Percentiles rank a stretch among this genome's conserved stretches.
These are phyloP conservation scores for Parapristionchus giblindavisi DNA, from an alignment of 2,888 invertebrate species.

Conservation along the genomic window DNA sequence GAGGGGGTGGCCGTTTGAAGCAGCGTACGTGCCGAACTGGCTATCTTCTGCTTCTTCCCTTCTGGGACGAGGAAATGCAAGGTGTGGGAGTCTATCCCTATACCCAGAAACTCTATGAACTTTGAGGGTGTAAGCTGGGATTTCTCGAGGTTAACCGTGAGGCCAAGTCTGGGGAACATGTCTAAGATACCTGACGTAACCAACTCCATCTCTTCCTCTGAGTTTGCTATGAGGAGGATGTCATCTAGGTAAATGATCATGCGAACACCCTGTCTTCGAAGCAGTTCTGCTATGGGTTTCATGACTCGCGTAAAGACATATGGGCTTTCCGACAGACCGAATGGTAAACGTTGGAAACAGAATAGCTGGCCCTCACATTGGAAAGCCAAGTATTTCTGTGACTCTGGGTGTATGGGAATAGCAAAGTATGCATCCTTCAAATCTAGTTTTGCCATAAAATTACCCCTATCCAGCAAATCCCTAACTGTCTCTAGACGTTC, in stretches of 20 bases:
- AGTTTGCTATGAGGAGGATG: not conserved
- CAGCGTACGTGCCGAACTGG: not conserved
- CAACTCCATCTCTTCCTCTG: not conserved
- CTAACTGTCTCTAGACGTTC: not conserved
- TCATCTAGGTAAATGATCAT: constrained; percentile 36
- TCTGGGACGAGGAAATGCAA: not conserved
- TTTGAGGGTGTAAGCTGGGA: not conserved
- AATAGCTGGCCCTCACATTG: constrained; percentile 3
- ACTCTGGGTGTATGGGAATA: not conserved
- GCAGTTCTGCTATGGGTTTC: constrained; percentile 22
- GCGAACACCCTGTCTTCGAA: constrained; percentile 11
- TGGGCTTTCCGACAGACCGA: constrained; percentile 23
- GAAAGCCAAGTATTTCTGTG: constrained; percentile 1
- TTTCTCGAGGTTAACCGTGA: not conserved
- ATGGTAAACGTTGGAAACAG: constrained; percentile 20
- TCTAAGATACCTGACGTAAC: not conserved
- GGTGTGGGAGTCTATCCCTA: not conserved
- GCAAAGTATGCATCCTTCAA: constrained; percentile 37
- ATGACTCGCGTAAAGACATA: constrained; percentile 21
- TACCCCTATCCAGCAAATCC: not conserved
- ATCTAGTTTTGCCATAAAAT: constrained; percentile 30
- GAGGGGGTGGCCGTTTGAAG: not conserved
- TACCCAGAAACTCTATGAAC: constrained; percentile 4
- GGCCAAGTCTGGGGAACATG: not conserved
- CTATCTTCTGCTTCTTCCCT: not conserved